A percentile compares a stretch with the other conserved stretches of the same genome.
phyloP scores from a whole-genome alignment of 2,113 vertebrate genomes.

The Oryzias curvinotus region DNA sequence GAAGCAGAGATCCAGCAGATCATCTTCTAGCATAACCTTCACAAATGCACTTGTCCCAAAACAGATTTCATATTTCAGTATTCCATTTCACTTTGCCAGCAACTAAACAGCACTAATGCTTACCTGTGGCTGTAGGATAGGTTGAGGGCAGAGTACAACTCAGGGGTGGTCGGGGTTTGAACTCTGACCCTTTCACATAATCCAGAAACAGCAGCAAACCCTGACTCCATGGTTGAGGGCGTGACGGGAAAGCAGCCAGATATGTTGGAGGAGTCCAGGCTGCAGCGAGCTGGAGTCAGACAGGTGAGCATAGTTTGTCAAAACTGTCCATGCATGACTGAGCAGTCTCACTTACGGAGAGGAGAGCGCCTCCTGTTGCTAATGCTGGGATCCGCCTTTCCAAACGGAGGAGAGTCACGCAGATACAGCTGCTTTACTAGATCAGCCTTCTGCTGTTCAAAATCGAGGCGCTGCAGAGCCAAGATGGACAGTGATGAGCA shows the following conservation, averaged over 20 bases:
- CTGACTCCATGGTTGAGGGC: slow-evolving; percentile 25
- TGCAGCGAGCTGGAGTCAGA: slow-evolving; percentile 35
- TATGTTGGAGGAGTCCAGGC: slow-evolving; percentile 37
- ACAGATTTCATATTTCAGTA: no score
- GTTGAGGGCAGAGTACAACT: slow-evolving; percentile 68
- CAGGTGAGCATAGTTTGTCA: background rate
- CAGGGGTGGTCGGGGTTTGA: slow-evolving; percentile 69
- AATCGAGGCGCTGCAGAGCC: slow-evolving; percentile 66
- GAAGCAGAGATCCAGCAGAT: background rate
- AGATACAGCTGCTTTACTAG: slow-evolving; percentile 76
- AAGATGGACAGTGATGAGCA: background rate
- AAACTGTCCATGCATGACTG: background rate
- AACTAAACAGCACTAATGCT: background rate
- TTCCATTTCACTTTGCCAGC: no score
- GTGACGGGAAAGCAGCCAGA: slow-evolving; percentile 53
- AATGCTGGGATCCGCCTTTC: background rate
- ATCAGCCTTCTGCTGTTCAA: slow-evolving; percentile 74
- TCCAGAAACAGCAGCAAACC: background rate
- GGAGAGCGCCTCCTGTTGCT: slow-evolving; percentile 44
- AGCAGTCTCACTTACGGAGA: slow-evolving; percentile 43
- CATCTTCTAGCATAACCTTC: no score
- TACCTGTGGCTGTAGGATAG: slow-evolving; percentile 61
- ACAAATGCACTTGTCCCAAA: no score
- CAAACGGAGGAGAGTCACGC: slow-evolving; percentile 47
- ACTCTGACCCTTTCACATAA: slow-evolving; percentile 23